Evolutionary conservation across 2,797 vertebrate species (phyloP), one percentile per base, ranked within the genome.

Genomic region (Podargus strigoides): DNA sequence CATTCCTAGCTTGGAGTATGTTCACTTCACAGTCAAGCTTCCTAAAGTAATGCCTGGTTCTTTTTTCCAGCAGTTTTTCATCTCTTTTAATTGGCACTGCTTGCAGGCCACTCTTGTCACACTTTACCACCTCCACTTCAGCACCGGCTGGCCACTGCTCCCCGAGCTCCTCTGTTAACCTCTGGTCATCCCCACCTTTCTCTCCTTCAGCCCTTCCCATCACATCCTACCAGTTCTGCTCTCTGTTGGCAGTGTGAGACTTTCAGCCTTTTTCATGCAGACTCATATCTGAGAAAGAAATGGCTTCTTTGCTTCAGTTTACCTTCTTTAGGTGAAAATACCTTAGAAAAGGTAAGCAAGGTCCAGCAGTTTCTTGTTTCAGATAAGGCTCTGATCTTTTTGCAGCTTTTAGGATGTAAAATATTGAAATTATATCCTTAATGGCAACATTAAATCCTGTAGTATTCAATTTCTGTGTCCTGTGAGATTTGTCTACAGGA

Each of bases 101-200:
- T 78, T 12, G 2, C 44, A 19, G 20, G 52, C 58, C 42, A 30
- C 56, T 85, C 76, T 32, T 83, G 78, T 74, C 60, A 27, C 22
- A 14, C 91, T 73, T 62, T 81, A 22, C 49, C 58, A 77, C 28
- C 41, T 63, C n/a, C 60, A 9, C n/a, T 42, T 44, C 64, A 69
- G 42, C 0, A 0, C 37, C 0, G 0, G 16, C 39, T 1, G 1
- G 22, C 17, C 3, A 1, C 30, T 63, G 68, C 66, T 62, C 66
- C 42, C 62, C 28, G 39, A 78, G 50, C 62, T 72, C 49, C 20
- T 88, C 46, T 2, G 2, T 75, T 58, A 68, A 20, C 50, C 30
- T 70, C 68, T 7, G 4, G 0, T 81, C 58, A 50, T 89, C 36
- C 44, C 36, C 59, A 50, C 37, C 46, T 64, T 58, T 19, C 41